These are phyloP conservation scores for Pseudomyrmex gracilis DNA, from an alignment of 1,140 invertebrate genomes.

Conservation along the genomic window DNA sequence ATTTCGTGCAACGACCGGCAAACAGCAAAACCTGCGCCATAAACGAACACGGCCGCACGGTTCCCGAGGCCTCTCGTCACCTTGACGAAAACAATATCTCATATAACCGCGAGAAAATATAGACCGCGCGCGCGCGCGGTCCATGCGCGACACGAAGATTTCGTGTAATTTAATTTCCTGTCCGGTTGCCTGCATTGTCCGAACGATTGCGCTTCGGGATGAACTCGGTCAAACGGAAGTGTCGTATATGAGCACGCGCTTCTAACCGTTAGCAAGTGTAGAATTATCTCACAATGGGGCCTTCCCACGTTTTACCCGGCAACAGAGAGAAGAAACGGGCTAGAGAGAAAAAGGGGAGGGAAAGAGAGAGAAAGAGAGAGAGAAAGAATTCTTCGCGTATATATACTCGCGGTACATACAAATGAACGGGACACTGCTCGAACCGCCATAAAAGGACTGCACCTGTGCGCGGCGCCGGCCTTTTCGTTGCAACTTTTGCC, in stretches of 20 bases:
- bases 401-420: constrained; percentile 48
- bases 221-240: constrained; percentile 78
- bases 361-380: background rate
- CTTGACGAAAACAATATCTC: constrained; percentile 57
- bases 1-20: constrained; percentile 30
- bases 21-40: background rate
- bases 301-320: constrained; percentile 77
- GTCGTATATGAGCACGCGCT: constrained; percentile 75
- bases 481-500: constrained; percentile 31
- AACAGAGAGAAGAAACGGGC: constrained; percentile 13
- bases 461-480: constrained; percentile 19
- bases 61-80: background rate
- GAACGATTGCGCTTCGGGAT: constrained; percentile 65
- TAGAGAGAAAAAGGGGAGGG: background rate
- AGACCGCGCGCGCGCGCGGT: background rate
- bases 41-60: constrained; percentile 12
- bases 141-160: constrained; percentile 32
- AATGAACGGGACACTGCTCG: constrained; percentile 59
- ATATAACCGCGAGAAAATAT: constrained; percentile 15
- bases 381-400: constrained; percentile 16
- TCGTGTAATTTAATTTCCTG: constrained; percentile 67
- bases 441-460: constrained; percentile 47
- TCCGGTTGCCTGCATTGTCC: constrained; percentile 58
- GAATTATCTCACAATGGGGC: constrained; percentile 81
- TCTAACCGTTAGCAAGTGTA: constrained; percentile 77